Conservation (phyloP, 1,140 invertebrate species). For the Dreissena polymorpha region DNA sequence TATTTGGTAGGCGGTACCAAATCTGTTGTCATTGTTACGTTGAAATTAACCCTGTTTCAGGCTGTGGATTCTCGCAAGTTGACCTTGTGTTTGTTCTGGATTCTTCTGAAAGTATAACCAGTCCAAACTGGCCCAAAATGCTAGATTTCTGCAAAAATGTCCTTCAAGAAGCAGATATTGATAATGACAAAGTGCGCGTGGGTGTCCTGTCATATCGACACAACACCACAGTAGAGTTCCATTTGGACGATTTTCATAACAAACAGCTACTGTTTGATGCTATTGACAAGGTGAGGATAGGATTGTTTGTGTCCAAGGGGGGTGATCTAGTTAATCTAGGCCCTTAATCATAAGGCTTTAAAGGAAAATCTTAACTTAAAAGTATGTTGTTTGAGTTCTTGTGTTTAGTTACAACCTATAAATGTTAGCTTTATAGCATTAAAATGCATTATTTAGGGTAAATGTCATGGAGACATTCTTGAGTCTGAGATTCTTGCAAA, state of each 20-base stretch:
- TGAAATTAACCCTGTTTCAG: background rate
- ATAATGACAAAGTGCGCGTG: slow-evolving; percentile 49
- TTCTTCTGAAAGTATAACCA: slow-evolving; percentile 40
- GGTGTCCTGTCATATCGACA: slow-evolving; percentile 47
- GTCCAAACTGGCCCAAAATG: slow-evolving; percentile 43
- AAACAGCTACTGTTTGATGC: slow-evolving; percentile 11
- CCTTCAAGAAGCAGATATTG: slow-evolving; percentile 40
- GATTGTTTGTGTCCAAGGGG: no score
- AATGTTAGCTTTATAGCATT: no score
- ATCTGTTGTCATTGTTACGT: no score
- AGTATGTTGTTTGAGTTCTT: background rate
- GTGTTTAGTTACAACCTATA: no score
- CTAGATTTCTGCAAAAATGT: slow-evolving; percentile 19
- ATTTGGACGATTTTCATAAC: slow-evolving; percentile 34
- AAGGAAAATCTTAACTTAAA: background rate
- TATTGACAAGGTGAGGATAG: slow-evolving; percentile 16
- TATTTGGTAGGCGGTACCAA: no score
- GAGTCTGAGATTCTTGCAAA: no score
- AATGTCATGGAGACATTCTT: no score
- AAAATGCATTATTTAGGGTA: no score
- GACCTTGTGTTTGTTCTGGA: slow-evolving; percentile 46
- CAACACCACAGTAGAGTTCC: slow-evolving; percentile 37
- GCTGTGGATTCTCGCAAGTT: slow-evolving; percentile 32
- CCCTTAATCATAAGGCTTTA: no score
- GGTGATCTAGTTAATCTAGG: no score